These are phyloP conservation scores for Drosophila testacea DNA, from an alignment of 2,888 invertebrate species.

Conservation along the genomic window DNA sequence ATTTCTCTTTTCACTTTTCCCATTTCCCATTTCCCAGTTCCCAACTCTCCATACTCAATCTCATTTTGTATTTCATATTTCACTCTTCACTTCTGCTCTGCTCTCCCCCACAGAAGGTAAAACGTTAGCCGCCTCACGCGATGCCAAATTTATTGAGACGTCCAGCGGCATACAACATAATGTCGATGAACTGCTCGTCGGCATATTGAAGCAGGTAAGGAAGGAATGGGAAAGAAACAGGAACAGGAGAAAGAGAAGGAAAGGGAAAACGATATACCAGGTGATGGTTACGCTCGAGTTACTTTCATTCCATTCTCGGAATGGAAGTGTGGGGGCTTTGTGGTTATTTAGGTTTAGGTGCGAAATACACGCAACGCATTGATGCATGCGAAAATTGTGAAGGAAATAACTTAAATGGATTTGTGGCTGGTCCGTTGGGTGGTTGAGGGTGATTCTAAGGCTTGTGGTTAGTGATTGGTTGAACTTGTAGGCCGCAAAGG, in stretches of 20 bases:
- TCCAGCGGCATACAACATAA: conserved; percentile 98
- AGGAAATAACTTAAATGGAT: conserved; percentile 77
- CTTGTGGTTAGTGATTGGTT: background rate
- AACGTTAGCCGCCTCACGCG: conserved; percentile 93
- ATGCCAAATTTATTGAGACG: conserved; percentile 97
- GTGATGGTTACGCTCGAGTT: conserved; percentile 27
- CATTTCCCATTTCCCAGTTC: conserved; percentile 7
- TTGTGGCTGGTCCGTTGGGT: conserved; percentile 27
- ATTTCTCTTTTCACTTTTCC: conserved; percentile 10
- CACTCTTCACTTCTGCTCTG: conserved; percentile 19
- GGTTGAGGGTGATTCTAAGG: background rate
- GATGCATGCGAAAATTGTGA: conserved; percentile 73
- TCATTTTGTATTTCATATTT: conserved; percentile 29
- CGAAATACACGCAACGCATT: conserved; percentile 72
- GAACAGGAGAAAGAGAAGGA: background rate
- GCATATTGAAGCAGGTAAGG: conserved; percentile 92
- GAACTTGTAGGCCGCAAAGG: conserved; percentile 42
- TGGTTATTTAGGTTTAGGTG: conserved; percentile 63
- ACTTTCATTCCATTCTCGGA: background rate
- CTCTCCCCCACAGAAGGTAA: conserved; percentile 91
- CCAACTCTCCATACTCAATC: conserved; percentile 8
- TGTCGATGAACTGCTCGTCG: conserved; percentile 97
- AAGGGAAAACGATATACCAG: background rate
- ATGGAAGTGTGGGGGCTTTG: conserved; percentile 22
- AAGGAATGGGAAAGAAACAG: background rate